These are phyloP conservation scores for Syngnathus acus DNA, from an alignment of 2,797 vertebrate genomes.

Conservation along the genomic window DNA sequence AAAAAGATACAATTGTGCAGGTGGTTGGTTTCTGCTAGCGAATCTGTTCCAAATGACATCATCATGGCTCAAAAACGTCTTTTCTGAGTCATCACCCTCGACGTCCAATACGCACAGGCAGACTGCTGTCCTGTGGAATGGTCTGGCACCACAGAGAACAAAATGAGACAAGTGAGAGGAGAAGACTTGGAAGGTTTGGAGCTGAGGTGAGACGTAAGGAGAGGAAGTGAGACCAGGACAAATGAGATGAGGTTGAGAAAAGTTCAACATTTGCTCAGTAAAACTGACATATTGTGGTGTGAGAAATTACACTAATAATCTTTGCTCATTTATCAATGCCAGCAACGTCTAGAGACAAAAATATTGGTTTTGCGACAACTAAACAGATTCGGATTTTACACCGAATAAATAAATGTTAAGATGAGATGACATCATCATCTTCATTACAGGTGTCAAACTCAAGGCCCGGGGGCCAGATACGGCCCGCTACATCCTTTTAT, in stretches of 20 bases:
- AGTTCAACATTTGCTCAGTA: constrained; percentile 9
- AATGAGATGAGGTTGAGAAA: constrained; percentile 20
- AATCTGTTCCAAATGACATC: constrained; percentile 1
- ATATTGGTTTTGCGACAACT: no score
- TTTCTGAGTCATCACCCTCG: constrained; percentile 2
- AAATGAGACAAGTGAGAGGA: constrained; percentile 15
- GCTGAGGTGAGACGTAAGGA: background rate
- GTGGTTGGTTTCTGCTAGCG: background rate
- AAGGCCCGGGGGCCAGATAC: no score
- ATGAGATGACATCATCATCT: no score
- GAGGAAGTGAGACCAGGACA: constrained; percentile 11
- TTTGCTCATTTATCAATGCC: background rate
- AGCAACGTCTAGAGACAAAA: background rate
- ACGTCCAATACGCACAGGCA: background rate
- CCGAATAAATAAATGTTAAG: no score
- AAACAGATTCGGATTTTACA: no score
- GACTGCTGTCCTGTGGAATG: constrained; percentile 33
- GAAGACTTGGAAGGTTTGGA: constrained; percentile 25
- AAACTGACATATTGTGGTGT: background rate
- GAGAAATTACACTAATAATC: no score
- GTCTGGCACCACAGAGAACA: constrained; percentile 25
- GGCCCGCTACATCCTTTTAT: no score
- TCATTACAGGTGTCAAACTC: no score
- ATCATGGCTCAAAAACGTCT: background rate
- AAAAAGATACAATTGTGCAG: no score